These are phyloP conservation scores for Pseudomyrmex concolor DNA, from an alignment of 1,140 invertebrate genomes.

Conservation along the genomic window DNA sequence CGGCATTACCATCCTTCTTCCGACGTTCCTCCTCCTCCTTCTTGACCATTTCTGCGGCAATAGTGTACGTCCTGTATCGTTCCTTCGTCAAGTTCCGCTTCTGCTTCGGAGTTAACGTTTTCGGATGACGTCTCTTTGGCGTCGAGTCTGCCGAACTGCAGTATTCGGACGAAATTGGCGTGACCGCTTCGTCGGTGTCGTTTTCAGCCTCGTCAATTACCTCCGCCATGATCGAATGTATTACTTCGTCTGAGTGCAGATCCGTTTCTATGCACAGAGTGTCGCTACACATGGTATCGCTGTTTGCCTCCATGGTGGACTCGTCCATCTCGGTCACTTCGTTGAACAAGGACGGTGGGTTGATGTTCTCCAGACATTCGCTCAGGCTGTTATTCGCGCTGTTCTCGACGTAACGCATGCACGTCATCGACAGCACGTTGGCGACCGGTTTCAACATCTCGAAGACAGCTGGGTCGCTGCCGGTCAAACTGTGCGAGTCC, in stretches of 20 bases:
- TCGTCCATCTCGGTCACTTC: conserved; percentile 88
- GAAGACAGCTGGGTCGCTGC: conserved; percentile 76
- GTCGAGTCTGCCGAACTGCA: conserved; percentile 90
- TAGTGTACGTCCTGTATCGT: conserved; percentile 92
- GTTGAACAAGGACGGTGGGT: conserved; percentile 87
- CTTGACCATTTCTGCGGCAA: conserved; percentile 86
- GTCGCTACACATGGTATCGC: conserved; percentile 86
- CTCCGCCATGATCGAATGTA: conserved; percentile 66
- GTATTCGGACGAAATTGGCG: conserved; percentile 86
- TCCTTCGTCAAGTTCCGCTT: conserved; percentile 90
- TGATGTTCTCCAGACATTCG: conserved; percentile 88
- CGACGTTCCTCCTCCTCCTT: conserved; percentile 78
- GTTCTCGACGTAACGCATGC: conserved; percentile 79
- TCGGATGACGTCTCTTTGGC: conserved; percentile 87
- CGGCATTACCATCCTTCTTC: conserved; percentile 71
- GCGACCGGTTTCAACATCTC: conserved; percentile 82
- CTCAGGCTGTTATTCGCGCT: conserved; percentile 84
- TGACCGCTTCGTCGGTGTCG: conserved; percentile 84
- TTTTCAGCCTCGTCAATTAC: conserved; percentile 78
- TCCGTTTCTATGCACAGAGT: conserved; percentile 84
- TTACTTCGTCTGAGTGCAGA: conserved; percentile 78
- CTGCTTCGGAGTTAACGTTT: conserved; percentile 90
- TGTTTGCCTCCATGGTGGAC: conserved; percentile 86
- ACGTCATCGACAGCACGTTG: conserved; percentile 81
- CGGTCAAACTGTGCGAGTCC: conserved; percentile 76